Percentiles rank a stretch among this genome's conserved stretches.
Conservation (phyloP, 2,113 vertebrate genomes). For the Embiotoca jacksoni region DNA sequence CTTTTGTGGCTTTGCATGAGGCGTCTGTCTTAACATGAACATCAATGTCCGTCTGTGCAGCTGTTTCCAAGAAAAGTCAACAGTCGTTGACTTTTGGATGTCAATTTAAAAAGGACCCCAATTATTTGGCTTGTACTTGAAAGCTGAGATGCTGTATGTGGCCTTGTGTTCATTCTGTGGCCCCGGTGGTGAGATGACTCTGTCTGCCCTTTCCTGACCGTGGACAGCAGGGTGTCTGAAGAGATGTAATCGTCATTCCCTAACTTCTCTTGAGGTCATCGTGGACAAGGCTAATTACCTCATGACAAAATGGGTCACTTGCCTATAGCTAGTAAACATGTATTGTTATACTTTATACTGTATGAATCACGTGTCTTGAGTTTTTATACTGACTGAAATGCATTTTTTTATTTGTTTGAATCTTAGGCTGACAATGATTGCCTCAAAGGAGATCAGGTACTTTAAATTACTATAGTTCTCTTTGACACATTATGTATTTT, state of each 20-base stretch:
- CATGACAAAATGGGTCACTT: constrained; percentile 40
- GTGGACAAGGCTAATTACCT: constrained; percentile 61
- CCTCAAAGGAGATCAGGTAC: constrained; percentile 82
- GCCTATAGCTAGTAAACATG: constrained; percentile 19
- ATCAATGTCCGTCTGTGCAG: constrained; percentile 65
- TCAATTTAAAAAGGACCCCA: constrained; percentile 63
- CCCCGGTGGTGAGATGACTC: constrained; percentile 52
- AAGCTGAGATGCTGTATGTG: constrained; percentile 67
- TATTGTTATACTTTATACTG: neutral
- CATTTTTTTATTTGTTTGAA: constrained; percentile 38
- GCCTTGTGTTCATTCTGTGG: constrained; percentile 55
- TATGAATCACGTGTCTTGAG: neutral
- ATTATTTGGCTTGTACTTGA: constrained; percentile 66
- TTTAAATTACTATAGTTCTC: constrained; percentile 7
- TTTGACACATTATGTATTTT: neutral
- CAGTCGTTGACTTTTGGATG: constrained; percentile 72
- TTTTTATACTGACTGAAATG: constrained; percentile 11
- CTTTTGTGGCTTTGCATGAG: constrained; percentile 19
- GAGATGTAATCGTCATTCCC: constrained; percentile 59
- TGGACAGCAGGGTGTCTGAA: constrained; percentile 62
- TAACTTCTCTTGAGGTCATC: constrained; percentile 53
- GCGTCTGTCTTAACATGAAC: constrained; percentile 26
- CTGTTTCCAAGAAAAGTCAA: constrained; percentile 77
- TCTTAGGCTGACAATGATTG: constrained; percentile 67
- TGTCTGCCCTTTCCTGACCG: constrained; percentile 66